These are phyloP conservation scores for Acipenser transmontanus DNA, from an alignment of 2,797 vertebrate species.

Conservation along the genomic window DNA sequence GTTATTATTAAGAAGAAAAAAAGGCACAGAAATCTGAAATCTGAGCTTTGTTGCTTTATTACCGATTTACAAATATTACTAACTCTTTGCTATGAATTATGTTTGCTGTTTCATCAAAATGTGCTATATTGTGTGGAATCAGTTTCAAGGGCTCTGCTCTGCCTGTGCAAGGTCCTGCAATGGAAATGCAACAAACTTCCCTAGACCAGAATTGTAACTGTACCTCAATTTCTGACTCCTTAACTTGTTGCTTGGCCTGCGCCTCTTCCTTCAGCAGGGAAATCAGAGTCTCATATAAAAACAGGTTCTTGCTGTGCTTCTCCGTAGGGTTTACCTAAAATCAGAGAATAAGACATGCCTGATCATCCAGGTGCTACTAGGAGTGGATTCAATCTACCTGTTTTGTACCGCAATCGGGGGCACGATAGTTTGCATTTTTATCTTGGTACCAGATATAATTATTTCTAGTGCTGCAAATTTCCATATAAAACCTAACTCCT, in stretches of 20 bases:
- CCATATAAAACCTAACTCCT: neutral
- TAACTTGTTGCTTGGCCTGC: slow-evolving; percentile 41
- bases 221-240: slow-evolving; percentile 68
- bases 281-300: slow-evolving; percentile 51
- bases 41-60: too few species aligned
- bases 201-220: neutral
- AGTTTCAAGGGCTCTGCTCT: too few species aligned
- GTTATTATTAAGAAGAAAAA: too few species aligned
- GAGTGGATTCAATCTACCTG: neutral
- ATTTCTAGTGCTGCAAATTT: neutral
- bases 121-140: too few species aligned
- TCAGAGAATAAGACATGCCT: slow-evolving; percentile 11
- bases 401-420: neutral
- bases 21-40: too few species aligned
- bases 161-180: too few species aligned
- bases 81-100: too few species aligned
- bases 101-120: too few species aligned
- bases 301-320: slow-evolving; percentile 51
- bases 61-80: too few species aligned
- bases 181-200: too few species aligned
- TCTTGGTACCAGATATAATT: neutral
- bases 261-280: slow-evolving; percentile 52
- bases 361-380: neutral
- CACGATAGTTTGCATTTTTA: neutral
- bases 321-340: slow-evolving; percentile 56